These are phyloP conservation scores for Zaprionus bogoriensis DNA, from an alignment of 2,888 invertebrate species.

Conservation along the genomic window DNA sequence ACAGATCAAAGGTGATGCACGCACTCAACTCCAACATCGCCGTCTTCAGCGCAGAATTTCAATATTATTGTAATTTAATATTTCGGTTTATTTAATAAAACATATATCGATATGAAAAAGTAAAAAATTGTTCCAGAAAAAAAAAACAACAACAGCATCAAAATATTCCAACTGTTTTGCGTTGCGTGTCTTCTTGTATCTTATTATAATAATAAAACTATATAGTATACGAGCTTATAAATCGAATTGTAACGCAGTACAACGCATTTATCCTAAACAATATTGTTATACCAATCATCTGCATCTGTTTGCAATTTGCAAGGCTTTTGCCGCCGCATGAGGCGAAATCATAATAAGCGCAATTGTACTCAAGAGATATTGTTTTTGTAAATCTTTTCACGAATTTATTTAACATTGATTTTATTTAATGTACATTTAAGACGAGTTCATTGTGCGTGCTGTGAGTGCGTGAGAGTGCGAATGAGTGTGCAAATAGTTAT, in stretches of 20 bases:
- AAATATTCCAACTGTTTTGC: constrained; percentile 69
- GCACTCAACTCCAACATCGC: constrained; percentile 26
- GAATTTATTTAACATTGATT: constrained; percentile 56
- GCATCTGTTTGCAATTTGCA: constrained; percentile 43
- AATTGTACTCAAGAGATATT: constrained; percentile 59
- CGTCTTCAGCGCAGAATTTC: constrained; percentile 72
- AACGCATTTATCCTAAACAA: constrained; percentile 57
- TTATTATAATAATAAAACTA: constrained; percentile 43
- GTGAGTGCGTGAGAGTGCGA: constrained; percentile 36
- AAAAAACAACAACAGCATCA: constrained; percentile 57
- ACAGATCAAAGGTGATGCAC: constrained; percentile 5
- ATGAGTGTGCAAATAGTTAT: constrained; percentile 31
- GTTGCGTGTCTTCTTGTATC: constrained; percentile 77
- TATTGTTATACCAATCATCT: constrained; percentile 69
- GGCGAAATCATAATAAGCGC: constrained; percentile 54
- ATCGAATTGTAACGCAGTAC: constrained; percentile 68
- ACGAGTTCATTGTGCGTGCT: constrained; percentile 34
- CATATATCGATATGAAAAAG: constrained; percentile 78
- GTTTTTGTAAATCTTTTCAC: constrained; percentile 58
- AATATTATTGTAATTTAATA: constrained; percentile 82
- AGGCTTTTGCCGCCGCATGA: constrained; percentile 54
- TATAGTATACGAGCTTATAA: constrained; percentile 59
- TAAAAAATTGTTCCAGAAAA: constrained; percentile 60
- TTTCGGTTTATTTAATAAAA: constrained; percentile 82
- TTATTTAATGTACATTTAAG: constrained; percentile 63